phyloP scores from a whole-genome alignment of 2,888 invertebrate genomes.

The Busseola fusca region DNA sequence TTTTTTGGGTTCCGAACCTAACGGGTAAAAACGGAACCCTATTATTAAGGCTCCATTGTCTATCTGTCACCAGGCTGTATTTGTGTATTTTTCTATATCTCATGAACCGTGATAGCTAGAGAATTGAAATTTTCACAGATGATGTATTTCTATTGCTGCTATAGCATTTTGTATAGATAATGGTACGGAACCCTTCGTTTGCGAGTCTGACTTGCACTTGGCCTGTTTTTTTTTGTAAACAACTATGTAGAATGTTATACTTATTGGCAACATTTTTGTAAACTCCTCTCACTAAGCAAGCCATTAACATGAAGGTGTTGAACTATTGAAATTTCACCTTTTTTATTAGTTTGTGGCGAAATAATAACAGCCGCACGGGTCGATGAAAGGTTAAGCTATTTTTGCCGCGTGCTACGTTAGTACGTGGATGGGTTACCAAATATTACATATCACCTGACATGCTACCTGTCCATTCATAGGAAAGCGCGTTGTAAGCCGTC shows the following conservation, averaged over 20 bases:
- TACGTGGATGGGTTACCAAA: background rate
- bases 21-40: no score
- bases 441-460: no score
- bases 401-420: background rate
- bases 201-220: no score
- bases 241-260: constrained; percentile 9
- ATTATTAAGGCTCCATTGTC: no score
- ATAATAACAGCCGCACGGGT: background rate
- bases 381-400: background rate
- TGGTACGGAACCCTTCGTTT: no score
- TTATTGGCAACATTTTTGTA: constrained; percentile 19
- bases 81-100: no score
- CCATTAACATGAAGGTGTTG: background rate
- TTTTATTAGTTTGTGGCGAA: background rate
- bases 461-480: background rate
- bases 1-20: background rate
- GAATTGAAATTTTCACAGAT: no score
- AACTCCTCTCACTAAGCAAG: background rate
- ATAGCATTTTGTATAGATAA: no score
- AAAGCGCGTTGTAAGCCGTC: background rate
- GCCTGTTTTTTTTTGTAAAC: background rate
- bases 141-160: no score
- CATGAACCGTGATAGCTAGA: no score
- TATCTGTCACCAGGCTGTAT: no score
- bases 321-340: no score